phyloP scores from a whole-genome alignment of 2,113 vertebrate genomes.

The Oreocharis arfaki region DNA sequence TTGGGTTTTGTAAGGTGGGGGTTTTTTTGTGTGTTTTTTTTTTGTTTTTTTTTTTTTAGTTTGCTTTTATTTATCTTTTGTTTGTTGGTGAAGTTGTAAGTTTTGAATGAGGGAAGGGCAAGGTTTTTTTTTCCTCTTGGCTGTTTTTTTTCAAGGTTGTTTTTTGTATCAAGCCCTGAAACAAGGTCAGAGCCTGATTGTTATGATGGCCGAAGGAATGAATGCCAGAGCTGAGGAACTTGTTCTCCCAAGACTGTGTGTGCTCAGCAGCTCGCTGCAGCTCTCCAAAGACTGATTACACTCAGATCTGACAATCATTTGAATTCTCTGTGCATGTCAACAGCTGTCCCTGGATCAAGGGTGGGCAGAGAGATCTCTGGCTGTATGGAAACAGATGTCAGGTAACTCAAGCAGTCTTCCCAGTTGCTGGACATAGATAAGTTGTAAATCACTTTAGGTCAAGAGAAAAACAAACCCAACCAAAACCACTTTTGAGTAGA shows the following conservation, averaged over 20 bases:
- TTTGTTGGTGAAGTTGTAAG: background rate
- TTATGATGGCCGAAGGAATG: background rate
- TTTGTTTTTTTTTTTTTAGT: background rate
- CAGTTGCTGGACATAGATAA: conserved; percentile 13
- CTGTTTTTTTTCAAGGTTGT: background rate
- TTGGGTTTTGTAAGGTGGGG: accelerated
- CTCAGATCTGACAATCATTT: conserved; percentile 10
- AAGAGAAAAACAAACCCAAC: background rate
- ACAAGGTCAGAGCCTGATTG: background rate
- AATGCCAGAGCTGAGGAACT: background rate
- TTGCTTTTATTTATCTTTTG: background rate
- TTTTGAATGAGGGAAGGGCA: background rate
- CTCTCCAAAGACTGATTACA: background rate
- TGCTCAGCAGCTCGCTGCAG: background rate
- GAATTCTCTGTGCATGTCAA: conserved; percentile 29
- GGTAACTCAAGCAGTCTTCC: background rate
- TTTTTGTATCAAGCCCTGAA: background rate
- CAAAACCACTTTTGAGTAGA: background rate
- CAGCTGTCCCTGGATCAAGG: background rate
- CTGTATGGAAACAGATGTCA: conserved; percentile 25
- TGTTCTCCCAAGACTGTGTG: background rate
- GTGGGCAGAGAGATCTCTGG: conserved; percentile 14
- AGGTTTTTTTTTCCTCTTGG: background rate
- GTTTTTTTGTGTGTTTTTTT: background rate
- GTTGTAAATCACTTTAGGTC: background rate